Percentiles rank a stretch among this genome's conserved stretches.
phyloP scores from a whole-genome alignment of 2,113 vertebrate genomes.

The Sardina pilchardus region DNA sequence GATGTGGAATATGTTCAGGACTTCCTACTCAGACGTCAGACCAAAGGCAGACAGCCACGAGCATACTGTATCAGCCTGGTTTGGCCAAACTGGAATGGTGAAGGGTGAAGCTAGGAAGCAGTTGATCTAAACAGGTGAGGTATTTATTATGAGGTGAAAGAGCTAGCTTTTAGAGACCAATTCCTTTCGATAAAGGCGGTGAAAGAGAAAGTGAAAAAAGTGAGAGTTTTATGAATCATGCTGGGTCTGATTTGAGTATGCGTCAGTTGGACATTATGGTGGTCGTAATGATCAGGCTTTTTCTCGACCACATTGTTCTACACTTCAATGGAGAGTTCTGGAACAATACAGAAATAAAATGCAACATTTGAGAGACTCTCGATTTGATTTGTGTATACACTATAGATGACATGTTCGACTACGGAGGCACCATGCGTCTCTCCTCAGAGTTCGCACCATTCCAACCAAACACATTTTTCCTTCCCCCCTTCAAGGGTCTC shows the following conservation, averaged over 20 bases:
- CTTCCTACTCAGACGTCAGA: not conserved
- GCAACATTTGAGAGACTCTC: not conserved
- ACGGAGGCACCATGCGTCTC: not conserved
- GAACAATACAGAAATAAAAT: not conserved
- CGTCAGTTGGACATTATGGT: too few species aligned
- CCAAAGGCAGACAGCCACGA: not conserved
- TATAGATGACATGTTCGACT: not conserved
- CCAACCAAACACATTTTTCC: not conserved
- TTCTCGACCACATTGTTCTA: not conserved
- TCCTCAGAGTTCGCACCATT: not conserved
- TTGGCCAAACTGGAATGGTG: not conserved
- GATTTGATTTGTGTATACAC: not conserved
- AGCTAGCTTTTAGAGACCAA: too few species aligned
- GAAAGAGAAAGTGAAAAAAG: too few species aligned
- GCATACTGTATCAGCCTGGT: not conserved
- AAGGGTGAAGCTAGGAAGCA: too few species aligned
- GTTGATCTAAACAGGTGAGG: too few species aligned
- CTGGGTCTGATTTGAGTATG: not conserved
- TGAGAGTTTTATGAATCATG: not conserved
- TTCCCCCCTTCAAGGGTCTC: not conserved
- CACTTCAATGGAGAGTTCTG: not conserved
- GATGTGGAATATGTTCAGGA: not conserved
- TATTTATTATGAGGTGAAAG: too few species aligned
- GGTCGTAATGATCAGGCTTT: not conserved
- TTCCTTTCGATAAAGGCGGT: too few species aligned